These are phyloP conservation scores for Zenarchopterus dispar DNA, from an alignment of 2,797 vertebrate genomes.

Conservation along the genomic window DNA sequence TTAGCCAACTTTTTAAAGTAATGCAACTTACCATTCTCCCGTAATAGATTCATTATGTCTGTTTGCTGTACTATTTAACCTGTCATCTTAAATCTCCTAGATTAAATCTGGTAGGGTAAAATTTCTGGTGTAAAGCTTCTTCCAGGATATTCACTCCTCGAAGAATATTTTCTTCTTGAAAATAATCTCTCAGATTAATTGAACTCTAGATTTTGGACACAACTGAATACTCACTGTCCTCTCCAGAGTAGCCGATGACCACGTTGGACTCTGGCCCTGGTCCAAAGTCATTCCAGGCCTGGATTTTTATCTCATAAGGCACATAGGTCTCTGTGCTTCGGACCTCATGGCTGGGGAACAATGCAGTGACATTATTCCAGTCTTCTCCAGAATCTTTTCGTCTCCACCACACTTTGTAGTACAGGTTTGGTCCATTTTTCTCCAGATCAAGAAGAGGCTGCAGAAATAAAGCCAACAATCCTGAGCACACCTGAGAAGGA, in stretches of 20 bases:
- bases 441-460: conserved; percentile 86
- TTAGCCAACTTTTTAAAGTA: too few relatives aligned
- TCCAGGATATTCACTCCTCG: too few relatives aligned
- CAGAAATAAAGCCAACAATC: background rate
- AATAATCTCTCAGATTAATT: too few relatives aligned
- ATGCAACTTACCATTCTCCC: too few relatives aligned
- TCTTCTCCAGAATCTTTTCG: conserved; percentile 82
- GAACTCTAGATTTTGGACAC: too few relatives aligned
- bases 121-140: too few relatives aligned
- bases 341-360: conserved; percentile 80
- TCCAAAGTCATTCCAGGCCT: conserved; percentile 92
- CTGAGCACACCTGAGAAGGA: background rate
- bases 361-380: conserved; percentile 88
- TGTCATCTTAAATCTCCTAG: too few relatives aligned
- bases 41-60: too few relatives aligned
- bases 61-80: too few relatives aligned
- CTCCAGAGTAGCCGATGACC: conserved; percentile 90
- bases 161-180: too few relatives aligned
- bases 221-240: conserved; percentile 88
- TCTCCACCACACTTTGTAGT: conserved; percentile 90
- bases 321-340: conserved; percentile 88
- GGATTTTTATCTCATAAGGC: conserved; percentile 93
- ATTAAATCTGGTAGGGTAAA: too few relatives aligned
- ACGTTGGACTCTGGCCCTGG: conserved; percentile 86
- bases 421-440: conserved; percentile 89